Evolutionary conservation across 2,888 invertebrate species (phyloP), one percentile per base, ranked within the genome.

Genomic region (Hirtodrosophila histrioides): DNA sequence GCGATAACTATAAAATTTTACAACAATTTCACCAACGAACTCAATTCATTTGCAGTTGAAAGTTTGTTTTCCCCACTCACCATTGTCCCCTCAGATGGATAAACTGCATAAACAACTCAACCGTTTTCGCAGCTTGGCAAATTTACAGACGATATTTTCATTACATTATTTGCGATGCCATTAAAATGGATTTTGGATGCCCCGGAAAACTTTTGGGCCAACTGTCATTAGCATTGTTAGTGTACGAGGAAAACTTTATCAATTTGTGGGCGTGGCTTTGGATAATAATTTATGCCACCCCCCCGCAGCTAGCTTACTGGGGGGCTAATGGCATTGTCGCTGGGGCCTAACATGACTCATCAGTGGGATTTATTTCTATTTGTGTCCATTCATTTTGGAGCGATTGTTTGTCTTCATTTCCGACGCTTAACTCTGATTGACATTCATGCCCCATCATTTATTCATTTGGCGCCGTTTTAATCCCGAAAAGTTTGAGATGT

Each of bases 381-480:
- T 69, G 66, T 49, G 58, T 54, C 43, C 69, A 67, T 63, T 65
- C 70, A 76, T 64, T 72, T 69, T 45, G 60, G 10, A 55, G 61
- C 79, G 69, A 83, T 75, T 83, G 84, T 84, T 84, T 88, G 84
- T 83, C 86, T 88, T 86, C 84, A 83, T 84, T 84, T 79, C 80
- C 80, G 73, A 72, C 67, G 84, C 77, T 73, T 77, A 88, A 77
- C 77, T 70, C 77, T 86, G 84, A 84, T 84, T 84, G 84, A 88
- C 88, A 88, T 84, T 88, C 88, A 86, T 88, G 83, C 72, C 54
- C 72, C 80, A 84, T 84, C 84, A 88, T 86, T 84, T 88, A 88
- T 84, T 86, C 84, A 84, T 79, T 86, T 61, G 67, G 64, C 76
- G 57, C 57, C 61, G 57, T 64, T 76, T 76, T 69, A 69, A 72